Conservation (phyloP, 2,113 vertebrate genomes). For the Pteronura brasiliensis region DNA sequence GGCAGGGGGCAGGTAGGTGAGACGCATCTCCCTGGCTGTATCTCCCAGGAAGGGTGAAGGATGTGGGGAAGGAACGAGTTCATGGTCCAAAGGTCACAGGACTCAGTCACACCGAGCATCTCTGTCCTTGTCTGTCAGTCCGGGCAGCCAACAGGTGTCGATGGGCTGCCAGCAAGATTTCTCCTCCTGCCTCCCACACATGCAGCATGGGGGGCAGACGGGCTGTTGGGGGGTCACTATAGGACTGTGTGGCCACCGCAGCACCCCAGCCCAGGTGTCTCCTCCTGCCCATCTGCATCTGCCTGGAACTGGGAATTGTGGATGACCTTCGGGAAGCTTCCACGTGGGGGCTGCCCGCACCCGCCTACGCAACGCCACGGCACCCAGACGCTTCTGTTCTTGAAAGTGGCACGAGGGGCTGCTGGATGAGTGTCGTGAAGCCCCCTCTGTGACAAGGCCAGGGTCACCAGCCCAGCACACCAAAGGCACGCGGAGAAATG, state of each 20-base stretch:
- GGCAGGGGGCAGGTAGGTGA: background rate
- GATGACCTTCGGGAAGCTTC: accelerated
- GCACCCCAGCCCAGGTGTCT: accelerated
- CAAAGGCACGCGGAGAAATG: accelerated
- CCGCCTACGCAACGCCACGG: accelerated
- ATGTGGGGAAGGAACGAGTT: accelerated
- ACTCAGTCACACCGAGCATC: accelerated
- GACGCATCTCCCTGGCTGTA: accelerated
- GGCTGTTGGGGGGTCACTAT: accelerated
- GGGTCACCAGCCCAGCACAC: accelerated
- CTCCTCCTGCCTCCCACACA: background rate
- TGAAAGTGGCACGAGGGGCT: accelerated
- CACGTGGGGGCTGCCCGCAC: accelerated
- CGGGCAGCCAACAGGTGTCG: accelerated
- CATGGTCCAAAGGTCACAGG: accelerated
- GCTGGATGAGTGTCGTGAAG: accelerated
- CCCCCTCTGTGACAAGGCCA: accelerated
- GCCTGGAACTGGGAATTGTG: background rate
- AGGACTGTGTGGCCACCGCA: background rate
- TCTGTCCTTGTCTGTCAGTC: accelerated
- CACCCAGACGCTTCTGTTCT: no score
- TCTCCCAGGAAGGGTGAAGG: background rate
- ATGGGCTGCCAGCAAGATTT: accelerated
- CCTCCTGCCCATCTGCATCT: accelerated
- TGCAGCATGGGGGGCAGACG: accelerated